phyloP scores from a whole-genome alignment of 2,113 vertebrate genomes.

The Hystrix brachyura region DNA sequence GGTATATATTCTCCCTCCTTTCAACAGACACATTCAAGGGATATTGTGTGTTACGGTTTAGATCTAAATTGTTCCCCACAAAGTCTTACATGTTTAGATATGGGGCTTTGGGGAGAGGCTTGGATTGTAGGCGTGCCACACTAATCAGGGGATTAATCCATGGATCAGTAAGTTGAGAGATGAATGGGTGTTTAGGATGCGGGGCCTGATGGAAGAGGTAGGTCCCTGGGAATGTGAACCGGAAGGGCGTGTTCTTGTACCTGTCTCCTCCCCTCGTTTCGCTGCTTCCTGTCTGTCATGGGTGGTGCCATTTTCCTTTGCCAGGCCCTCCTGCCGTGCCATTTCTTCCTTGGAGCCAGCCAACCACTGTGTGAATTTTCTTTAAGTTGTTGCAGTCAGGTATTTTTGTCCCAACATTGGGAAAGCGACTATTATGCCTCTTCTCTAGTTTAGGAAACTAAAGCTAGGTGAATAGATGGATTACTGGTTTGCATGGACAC shows the following conservation, averaged over 20 bases:
- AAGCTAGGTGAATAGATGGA: background rate
- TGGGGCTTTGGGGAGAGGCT: background rate
- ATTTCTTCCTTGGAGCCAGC: background rate
- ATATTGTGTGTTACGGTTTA: background rate
- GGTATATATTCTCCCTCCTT: background rate
- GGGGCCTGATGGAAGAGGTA: background rate
- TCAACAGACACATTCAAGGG: background rate
- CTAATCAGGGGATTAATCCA: background rate
- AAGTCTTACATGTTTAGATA: background rate
- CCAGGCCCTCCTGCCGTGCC: background rate
- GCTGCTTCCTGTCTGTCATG: background rate
- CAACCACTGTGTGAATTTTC: background rate
- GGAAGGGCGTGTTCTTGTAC: background rate
- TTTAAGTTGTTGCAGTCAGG: background rate
- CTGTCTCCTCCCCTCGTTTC: background rate
- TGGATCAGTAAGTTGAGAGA: background rate
- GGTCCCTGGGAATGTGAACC: background rate
- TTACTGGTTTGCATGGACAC: background rate
- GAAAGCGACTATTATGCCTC: background rate
- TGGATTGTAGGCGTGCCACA: background rate
- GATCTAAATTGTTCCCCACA: background rate
- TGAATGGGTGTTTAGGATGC: background rate
- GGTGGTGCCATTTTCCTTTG: background rate
- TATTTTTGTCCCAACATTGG: background rate
- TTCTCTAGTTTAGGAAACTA: background rate